Conservation (phyloP, 2,113 vertebrate genomes). For the Rhegmatorhina hoffmannsi region DNA sequence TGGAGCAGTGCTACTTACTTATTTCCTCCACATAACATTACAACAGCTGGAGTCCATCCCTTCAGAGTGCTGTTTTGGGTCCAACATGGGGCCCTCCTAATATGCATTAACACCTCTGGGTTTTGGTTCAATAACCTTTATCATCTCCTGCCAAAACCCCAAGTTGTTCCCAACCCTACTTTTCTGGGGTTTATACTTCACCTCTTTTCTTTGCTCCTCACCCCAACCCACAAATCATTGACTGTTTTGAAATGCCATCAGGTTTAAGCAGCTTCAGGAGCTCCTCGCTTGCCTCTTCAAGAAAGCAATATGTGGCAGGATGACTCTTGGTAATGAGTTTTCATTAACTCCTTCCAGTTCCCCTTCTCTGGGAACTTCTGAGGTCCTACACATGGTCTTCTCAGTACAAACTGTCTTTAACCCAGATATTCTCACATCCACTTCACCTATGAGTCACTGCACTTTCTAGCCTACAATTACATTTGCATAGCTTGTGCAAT, state of each 20-base stretch:
- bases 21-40: not conserved
- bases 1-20: not conserved
- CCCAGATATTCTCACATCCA: constrained; percentile 52
- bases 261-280: not conserved
- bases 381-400: constrained; percentile 35
- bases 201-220: not conserved
- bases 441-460: constrained; percentile 61
- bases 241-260: not conserved
- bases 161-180: not conserved
- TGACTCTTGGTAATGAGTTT: not conserved
- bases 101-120: not conserved
- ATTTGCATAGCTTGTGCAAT: constrained; percentile 58
- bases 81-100: not conserved
- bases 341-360: not conserved
- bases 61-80: fast-evolving
- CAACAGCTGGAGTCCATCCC: not conserved
- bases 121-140: not conserved
- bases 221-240: not conserved
- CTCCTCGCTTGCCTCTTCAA: not conserved
- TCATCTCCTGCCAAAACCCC: not conserved
- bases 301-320: not conserved
- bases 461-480: constrained; percentile 62
- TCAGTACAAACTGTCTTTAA: constrained; percentile 29
- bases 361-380: constrained; percentile 9
- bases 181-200: not conserved